Base-by-base conservation (phyloP, 2,888 invertebrate genomes). In the Rhagophthalmus giganteus region DNA sequence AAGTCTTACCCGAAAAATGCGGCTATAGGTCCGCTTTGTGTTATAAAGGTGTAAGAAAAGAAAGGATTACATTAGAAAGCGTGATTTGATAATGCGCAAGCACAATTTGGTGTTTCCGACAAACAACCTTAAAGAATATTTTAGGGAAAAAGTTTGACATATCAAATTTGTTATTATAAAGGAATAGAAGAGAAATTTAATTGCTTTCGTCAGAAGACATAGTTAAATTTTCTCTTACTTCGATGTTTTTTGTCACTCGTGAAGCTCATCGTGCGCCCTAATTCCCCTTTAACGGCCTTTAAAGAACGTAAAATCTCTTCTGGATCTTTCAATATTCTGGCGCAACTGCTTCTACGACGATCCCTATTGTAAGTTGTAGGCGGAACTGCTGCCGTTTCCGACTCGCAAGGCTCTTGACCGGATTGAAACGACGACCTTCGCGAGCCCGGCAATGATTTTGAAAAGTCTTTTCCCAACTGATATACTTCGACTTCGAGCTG, bases 391-490 rank as follows among this genome's bases (percentile, higher is more conserved):
- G 74, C 67, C 2, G 77, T 76, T n/a, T 76, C 77, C 26, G 66
- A 61, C 8, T 70, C 68, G 5, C 20, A 39, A 42, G 82, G 83
- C 54, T 80, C 78, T 60, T 81, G 81, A 2, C 83, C 75, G 72
- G 74, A 81, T 63, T 91, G 90, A 71, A 92, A 91, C 12, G 90
- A 91, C 20, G 90, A 90, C 40, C 91, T 81, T 46, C 91, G 79
- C 8, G 90, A 91, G 5, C 91, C 91, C 0, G 92, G 92, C 61
- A 92, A 75, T 2, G 91, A 91, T 64, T 88, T 82, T 12, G 91
- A 91, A 73, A 90, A 90, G 74, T 91, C 91, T 72, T 89, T 88
- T 50, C 85, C 88, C 35, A 92, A 80, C 71, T 92, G 88, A 74
- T 92, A 91, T 6, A 87, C 86, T 70, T 90, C 90, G 7, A 62